phyloP scores from a whole-genome alignment of 2,113 vertebrate genomes.

The Cygnus buccinator region DNA sequence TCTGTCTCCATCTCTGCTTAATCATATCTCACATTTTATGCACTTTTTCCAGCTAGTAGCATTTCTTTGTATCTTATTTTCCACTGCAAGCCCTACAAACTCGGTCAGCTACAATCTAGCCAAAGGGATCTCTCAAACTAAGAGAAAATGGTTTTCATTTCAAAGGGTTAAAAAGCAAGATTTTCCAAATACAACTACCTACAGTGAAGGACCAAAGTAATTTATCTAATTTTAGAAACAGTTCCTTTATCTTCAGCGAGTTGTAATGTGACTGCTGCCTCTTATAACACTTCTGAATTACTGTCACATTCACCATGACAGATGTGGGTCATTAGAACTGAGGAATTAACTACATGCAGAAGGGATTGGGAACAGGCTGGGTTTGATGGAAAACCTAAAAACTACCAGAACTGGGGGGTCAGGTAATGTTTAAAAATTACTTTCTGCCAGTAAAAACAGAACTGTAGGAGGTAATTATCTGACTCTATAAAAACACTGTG shows the following conservation, averaged over 20 bases:
- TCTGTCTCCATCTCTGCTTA: not conserved
- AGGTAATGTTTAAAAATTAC: conserved; percentile 35
- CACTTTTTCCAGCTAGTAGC: not conserved
- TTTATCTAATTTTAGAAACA: conserved; percentile 19
- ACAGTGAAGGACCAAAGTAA: not conserved
- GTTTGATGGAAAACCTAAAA: conserved; percentile 45
- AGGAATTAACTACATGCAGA: conserved; percentile 23
- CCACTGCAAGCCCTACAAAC: not conserved
- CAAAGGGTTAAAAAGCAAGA: not conserved
- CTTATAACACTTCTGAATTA: conserved; percentile 28
- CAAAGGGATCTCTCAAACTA: not conserved
- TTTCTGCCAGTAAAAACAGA: conserved; percentile 57
- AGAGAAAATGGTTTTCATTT: not conserved
- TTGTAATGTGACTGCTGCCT: conserved; percentile 7
- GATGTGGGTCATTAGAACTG: conserved; percentile 33
- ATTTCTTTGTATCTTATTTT: not conserved
- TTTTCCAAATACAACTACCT: not conserved
- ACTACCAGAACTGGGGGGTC: conserved; percentile 8
- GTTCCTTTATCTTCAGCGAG: conserved; percentile 28
- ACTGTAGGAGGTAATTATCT: conserved; percentile 47
- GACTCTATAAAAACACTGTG: conserved; percentile 34
- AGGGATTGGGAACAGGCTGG: conserved; percentile 2
- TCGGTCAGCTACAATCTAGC: not conserved
- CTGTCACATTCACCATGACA: conserved; percentile 27
- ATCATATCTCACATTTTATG: not conserved